phyloP scores from a whole-genome alignment of 2,797 vertebrate species.

The Chelidonichthys spinosus region DNA sequence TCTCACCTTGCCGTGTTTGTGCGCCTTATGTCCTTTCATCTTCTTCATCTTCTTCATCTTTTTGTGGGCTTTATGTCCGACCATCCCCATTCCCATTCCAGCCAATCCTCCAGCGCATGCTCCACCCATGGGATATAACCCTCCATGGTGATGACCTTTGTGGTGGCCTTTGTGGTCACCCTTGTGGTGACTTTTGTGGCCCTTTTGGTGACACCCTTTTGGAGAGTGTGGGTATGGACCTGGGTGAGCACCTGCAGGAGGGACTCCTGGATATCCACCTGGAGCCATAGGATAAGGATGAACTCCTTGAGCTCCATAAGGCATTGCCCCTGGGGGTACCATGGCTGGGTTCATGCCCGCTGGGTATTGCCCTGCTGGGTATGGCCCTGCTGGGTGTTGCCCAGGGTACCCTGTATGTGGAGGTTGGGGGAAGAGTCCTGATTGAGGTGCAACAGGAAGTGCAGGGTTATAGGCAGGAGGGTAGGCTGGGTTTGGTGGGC shows the following conservation, averaged over 20 bases:
- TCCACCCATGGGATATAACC: constrained; percentile 63
- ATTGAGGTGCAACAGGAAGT: constrained; percentile 53
- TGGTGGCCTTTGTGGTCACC: constrained; percentile 51
- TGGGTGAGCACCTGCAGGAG: constrained; percentile 57
- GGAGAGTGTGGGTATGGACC: constrained; percentile 74
- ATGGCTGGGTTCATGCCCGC: constrained; percentile 64
- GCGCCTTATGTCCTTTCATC: constrained; percentile 85
- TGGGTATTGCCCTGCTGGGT: constrained; percentile 43
- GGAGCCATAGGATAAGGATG: constrained; percentile 77
- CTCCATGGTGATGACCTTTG: constrained; percentile 64
- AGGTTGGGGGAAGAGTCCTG: constrained; percentile 70
- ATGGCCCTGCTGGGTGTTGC: constrained; percentile 54
- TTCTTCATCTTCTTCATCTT: constrained; percentile 89
- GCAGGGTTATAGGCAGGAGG: constrained; percentile 75
- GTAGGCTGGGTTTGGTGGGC: constrained; percentile 77
- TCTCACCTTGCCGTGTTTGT: constrained; percentile 86
- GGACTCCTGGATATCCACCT: constrained; percentile 63
- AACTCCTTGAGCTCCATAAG: constrained; percentile 67
- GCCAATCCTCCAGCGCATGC: constrained; percentile 68
- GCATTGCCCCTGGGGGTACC: constrained; percentile 64
- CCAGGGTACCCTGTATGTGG: constrained; percentile 35
- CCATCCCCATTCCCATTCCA: constrained; percentile 69
- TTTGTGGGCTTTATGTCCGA: constrained; percentile 82
- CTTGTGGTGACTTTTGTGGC: constrained; percentile 34
- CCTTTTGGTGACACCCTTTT: constrained; percentile 66